Percentiles rank a stretch among this genome's conserved stretches.
These are phyloP conservation scores for Neotoma lepida DNA, from an alignment of 2,113 vertebrate genomes.

Conservation along the genomic window DNA sequence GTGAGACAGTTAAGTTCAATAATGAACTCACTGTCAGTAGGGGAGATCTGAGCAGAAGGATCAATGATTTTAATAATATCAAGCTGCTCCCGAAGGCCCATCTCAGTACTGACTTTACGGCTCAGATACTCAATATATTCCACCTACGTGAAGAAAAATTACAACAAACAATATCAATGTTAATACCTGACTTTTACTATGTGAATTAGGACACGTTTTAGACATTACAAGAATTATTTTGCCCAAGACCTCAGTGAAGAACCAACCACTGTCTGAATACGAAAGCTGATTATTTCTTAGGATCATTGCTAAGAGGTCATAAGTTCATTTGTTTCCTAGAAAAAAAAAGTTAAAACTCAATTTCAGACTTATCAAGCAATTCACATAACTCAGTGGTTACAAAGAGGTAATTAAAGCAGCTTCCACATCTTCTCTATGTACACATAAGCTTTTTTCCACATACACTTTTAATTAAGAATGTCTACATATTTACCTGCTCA, in stretches of 20 bases:
- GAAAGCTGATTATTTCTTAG: neutral
- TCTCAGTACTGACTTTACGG: conserved; percentile 98
- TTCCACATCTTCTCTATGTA: neutral
- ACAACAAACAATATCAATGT: conserved; percentile 66
- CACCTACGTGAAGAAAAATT: conserved; percentile 88
- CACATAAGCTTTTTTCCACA: neutral
- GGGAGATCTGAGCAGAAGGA: conserved; percentile 97
- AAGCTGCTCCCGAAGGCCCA: conserved; percentile 98
- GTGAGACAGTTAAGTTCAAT: conserved; percentile 99
- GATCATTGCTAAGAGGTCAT: neutral
- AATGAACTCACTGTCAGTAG: conserved; percentile 99
- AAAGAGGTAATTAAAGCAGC: conserved; percentile 49
- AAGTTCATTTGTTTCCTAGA: neutral
- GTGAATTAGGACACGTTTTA: conserved; percentile 15
- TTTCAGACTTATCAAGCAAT: conserved; percentile 50
- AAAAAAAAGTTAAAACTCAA: conserved; percentile 50
- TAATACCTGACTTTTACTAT: conserved; percentile 54
- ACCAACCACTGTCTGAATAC: neutral
- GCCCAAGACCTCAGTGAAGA: neutral
- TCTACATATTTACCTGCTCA: conserved; percentile 89
- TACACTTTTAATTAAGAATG: conserved; percentile 22
- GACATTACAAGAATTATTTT: conserved; percentile 41
- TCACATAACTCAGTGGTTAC: conserved; percentile 42
- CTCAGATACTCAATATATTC: conserved; percentile 99
- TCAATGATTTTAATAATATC: conserved; percentile 99